Evolutionary conservation across 1,140 invertebrate genomes (phyloP), one percentile per base, ranked within the genome.

Genomic region (Ericerus pela): DNA sequence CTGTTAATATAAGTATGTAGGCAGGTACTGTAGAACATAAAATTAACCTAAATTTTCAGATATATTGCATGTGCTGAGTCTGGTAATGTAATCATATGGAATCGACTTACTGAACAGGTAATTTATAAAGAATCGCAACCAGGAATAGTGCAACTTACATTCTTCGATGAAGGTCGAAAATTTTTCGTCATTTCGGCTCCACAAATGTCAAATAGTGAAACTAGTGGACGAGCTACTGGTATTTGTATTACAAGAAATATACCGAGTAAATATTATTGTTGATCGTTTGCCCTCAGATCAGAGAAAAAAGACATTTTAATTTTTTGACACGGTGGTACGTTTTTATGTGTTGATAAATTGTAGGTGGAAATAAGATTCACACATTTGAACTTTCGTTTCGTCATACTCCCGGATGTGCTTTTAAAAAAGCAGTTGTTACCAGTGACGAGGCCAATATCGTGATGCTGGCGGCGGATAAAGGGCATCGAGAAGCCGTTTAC

Each of bases 71-170:
- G 89, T 0, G 84, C 88, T 0, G 94, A 97, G 67, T 94, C 90
- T 1, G 92, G 91, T 0, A 88, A 89, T 64, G 75, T 97, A 24
- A 69, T 97, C 0, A 79, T 96, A 24, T 98, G 94, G 94, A 85
- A 93, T 63, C 75, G 89, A n/a, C 72, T 79, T 30, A 84, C 83
- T 1, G 80, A 86, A 60, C 78, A 84, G 68, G 90, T 93, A 0
- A 68, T 89, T 33, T 89, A 81, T 62, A 85, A 88, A 72, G 80
- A 88, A 64, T 80, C 84, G 62, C 86, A 95, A 65, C 79, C 80
- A 10, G 82, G 87, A 4, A 83, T 96, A 4, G 82, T 84, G 58
- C 91, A 96, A 68, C 71, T 98, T 3, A 75, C 84, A 0, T 74
- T 96, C 4, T 75, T 92, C 61, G 85, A 90, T 61, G 81, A 86